phyloP scores from a whole-genome alignment of 2,113 vertebrate species.

The Nibea albiflora region DNA sequence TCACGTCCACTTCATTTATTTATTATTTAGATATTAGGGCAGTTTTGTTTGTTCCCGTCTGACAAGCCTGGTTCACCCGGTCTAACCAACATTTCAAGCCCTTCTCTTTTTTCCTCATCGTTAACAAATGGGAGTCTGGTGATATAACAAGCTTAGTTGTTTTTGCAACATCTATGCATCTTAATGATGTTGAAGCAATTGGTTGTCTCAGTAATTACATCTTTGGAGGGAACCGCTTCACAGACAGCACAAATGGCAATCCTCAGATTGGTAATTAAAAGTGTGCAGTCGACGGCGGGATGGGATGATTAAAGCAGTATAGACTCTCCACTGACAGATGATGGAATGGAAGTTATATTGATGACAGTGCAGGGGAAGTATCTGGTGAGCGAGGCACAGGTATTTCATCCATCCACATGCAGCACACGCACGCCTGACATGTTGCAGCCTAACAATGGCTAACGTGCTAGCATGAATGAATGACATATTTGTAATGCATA shows the following conservation, averaged over 20 bases:
- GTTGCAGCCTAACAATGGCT: neutral
- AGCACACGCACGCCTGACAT: neutral
- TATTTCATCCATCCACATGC: neutral
- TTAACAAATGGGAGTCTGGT: constrained; percentile 26
- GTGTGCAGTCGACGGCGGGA: constrained; percentile 34
- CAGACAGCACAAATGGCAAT: constrained; percentile 44
- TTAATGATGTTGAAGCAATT: constrained; percentile 60
- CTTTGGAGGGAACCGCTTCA: constrained; percentile 63
- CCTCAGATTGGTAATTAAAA: constrained; percentile 70
- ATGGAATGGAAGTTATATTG: constrained; percentile 41
- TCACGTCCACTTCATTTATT: neutral
- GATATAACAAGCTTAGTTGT: constrained; percentile 49
- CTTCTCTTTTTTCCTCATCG: neutral
- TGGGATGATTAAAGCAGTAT: constrained; percentile 57
- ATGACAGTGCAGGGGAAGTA: constrained; percentile 17
- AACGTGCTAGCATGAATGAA: neutral
- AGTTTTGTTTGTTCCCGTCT: neutral
- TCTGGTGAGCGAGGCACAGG: neutral
- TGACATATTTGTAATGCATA: neutral
- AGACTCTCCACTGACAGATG: constrained; percentile 20
- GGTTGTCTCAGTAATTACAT: constrained; percentile 67
- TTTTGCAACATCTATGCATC: constrained; percentile 46
- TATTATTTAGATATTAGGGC: neutral
- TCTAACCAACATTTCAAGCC: constrained; percentile 22
- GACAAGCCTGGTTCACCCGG: constrained; percentile 2